Base-by-base conservation (phyloP, 2,888 invertebrate species). In the Steinernema hermaphroditum region DNA sequence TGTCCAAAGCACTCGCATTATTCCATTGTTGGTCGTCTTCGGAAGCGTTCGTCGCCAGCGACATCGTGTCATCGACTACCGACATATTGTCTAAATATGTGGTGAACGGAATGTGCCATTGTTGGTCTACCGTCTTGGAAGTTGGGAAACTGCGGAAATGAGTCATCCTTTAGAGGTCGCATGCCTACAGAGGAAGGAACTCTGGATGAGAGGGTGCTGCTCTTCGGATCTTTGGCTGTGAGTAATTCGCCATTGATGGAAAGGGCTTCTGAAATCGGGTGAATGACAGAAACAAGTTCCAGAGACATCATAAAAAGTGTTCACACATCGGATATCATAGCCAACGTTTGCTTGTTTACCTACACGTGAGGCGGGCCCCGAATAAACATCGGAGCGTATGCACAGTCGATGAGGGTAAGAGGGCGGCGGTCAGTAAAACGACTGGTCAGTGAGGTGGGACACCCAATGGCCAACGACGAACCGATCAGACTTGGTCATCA, bases 11-110 rank as follows among this genome's bases (percentile, higher is more conserved):
- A 22, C 43, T 54, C 6, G 62, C 68, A 29, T 46, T 72, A 9
- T 71, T 72, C 43, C 41, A 34, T 54, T 71, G 16, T 12, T 72
- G 68, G 43, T 77, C 77, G 34, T 77, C 77, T 19, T 77, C 77
- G n/a, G 77, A 77, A 19, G 70, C 43, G 22, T 75, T 69, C 12
- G 76, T 75, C 0, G 69, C 70, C 14, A 76, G 27, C 8, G 75
- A 75, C 73, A 76, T 72, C 34, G 76, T 75, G n/a, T 76, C 76
- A 49, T 74, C 74, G 9, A 62, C 29, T 32, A 62, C 62, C 2
- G 62, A 62, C 29, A 29, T 29, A 32, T 32, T 32, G 34, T 62
- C 62, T 62, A 19, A 29, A 46, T 46, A 41, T 9, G 8, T 8
- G 41, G 14, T 8, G 41, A 41, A 41, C 9, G 19, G 49, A 49